Evolutionary conservation across 2,797 vertebrate genomes (phyloP), one percentile per base, ranked within the genome.

Genomic region (Spea hammondii): DNA sequence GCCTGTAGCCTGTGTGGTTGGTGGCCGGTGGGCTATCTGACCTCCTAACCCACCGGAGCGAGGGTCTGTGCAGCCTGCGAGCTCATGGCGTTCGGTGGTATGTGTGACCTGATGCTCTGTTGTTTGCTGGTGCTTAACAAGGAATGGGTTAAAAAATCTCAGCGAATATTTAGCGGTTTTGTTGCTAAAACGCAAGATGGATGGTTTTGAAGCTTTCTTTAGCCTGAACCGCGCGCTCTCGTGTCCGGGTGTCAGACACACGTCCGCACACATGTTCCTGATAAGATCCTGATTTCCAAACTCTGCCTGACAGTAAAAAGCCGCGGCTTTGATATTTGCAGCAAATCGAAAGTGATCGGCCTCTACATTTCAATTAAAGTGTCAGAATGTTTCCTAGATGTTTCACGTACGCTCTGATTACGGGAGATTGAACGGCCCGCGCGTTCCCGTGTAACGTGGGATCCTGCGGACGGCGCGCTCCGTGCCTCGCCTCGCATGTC

Each of bases 361-460:
- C 89, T 93, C 89, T 91, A 95, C 92, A 92, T 95, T 95, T 96
- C 94, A 95, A 95, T 96, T 92, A 88, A 87, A 65, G 79, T 94
- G 94, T 94, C 92, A 93, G 83, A 78, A 88, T 87, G 88, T 88
- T 89, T 92, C 85, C 85, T 74, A 72, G 64, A 65, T 83, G 76
- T 83, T 87, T 79, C 81, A 53, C 79, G 77, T 86, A 86, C 77
- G 77, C 17, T 85, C 81, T 4, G 44, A 87, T 86, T 85, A 79
- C 84, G 68, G 78, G 57, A 60, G 76, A 79, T 83, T 80, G n/a
- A 65, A 50, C 51, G 6, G 6, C 51, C 51, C 14, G 59, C 13
- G 51, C 1, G 51, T 7, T 53, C 51, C 10, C 51, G 6, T 53
- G 10, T 53, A 7, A 11, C 6, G 10, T 6, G 10, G 51, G 6